Evolutionary conservation across 2,113 vertebrate genomes (phyloP), one percentile per base, ranked within the genome.

Genomic region (Cygnus atratus): DNA sequence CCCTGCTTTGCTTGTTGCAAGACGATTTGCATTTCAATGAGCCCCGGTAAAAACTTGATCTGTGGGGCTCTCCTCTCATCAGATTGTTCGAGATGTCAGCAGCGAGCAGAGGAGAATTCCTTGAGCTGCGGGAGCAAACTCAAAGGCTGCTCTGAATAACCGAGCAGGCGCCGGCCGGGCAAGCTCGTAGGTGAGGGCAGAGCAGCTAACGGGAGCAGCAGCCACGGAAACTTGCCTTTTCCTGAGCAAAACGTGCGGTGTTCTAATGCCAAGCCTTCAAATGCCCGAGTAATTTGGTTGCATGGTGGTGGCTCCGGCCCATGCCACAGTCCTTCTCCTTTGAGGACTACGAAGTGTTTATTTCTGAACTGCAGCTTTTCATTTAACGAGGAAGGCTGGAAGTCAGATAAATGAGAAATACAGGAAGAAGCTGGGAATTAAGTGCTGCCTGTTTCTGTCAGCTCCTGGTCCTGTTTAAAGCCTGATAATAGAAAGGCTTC

Each of bases 41-140:
- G 24, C 15, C 21, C 46, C 0, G 0, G 33, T 35, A 48, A 35
- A 95, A 82, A 1, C 1, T 1, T 0, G 0, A 7, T 22, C 19
- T 37, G 48, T 21, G 71, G 29, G 24, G 39, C 54, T 77, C 41
- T 62, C 29, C 48, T 73, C 59, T 46, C 28, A 7, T 54, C 0
- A 21, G 14, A 46, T n/a, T 12, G 37, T 16, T n/a, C 71, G 31
- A 84, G 28, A 18, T 2, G 3, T 11, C 63, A 76, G 41, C 54
- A 55, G 11, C 0, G 1, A 78, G 76, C 29, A 63, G 66, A 75
- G 20, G 43, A 55, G 21, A 50, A 57, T 46, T 44, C 35, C 20
- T 35, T 52, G 24, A 57, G 33, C 22, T 1, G 2, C 17, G 24
- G n/a, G 54, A 89, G 16, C 4, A n/a, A 26, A 46, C 17, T 57